Percentiles rank a stretch among this genome's conserved stretches.
phyloP scores from a whole-genome alignment of 2,113 vertebrate genomes.

The Rhinopithecus roxellana region DNA sequence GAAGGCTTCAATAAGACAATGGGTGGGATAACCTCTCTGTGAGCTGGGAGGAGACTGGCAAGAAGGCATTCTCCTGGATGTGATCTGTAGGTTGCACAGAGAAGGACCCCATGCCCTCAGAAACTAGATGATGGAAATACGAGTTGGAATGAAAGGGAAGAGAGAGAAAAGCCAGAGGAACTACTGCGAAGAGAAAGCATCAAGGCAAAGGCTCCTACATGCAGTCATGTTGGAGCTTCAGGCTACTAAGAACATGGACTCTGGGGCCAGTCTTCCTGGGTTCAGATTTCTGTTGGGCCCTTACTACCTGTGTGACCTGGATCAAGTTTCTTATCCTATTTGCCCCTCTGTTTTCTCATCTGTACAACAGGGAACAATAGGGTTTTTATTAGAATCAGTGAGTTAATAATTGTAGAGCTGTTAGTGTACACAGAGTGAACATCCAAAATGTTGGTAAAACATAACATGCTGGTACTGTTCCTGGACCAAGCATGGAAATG shows the following conservation, averaged over 20 bases:
- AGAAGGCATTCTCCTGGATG: not conserved
- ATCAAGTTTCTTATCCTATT: not conserved
- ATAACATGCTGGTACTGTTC: not conserved
- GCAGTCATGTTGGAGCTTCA: not conserved
- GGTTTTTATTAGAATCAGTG: not conserved
- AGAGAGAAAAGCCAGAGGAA: not conserved
- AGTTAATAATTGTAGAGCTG: not conserved
- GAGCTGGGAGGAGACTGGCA: not conserved
- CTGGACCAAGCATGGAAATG: not conserved
- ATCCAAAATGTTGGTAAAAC: not conserved
- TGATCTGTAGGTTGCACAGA: not conserved
- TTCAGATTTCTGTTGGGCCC: not conserved
- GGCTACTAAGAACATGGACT: not conserved
- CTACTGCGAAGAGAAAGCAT: not conserved
- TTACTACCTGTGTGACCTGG: not conserved
- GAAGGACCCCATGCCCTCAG: not conserved
- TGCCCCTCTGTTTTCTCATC: not conserved
- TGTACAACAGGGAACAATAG: not conserved
- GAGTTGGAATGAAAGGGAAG: not conserved
- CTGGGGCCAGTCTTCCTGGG: not conserved
- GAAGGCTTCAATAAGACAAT: not conserved
- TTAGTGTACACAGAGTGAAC: not conserved
- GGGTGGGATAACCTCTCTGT: not conserved
- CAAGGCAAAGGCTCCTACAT: not conserved
- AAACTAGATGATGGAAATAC: not conserved